A percentile compares a stretch with the other conserved stretches of the same genome.
These are phyloP conservation scores for Paedocypris sp. DNA, from an alignment of 2,113 vertebrate species.

Conservation along the genomic window DNA sequence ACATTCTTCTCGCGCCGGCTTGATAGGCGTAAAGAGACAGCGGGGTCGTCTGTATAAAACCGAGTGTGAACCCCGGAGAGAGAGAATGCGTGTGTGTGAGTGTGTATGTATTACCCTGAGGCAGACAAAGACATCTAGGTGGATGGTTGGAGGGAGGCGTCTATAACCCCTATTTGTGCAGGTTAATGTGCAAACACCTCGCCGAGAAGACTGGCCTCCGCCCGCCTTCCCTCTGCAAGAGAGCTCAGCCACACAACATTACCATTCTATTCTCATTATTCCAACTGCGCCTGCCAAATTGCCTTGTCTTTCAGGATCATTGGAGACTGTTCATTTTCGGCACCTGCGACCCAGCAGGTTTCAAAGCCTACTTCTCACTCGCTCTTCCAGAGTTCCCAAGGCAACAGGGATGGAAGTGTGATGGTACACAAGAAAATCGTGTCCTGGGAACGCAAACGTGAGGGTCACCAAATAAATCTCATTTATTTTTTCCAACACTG, in stretches of 20 bases:
- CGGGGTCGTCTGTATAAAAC: not conserved
- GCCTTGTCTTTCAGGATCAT: constrained; percentile 64
- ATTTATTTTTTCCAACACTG: not conserved
- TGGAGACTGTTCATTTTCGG: constrained; percentile 48
- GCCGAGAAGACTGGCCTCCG: not conserved
- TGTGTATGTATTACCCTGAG: not conserved
- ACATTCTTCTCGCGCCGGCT: constrained; percentile 30
- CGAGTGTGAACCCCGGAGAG: not conserved
- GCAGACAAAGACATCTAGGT: not conserved
- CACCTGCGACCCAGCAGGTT: constrained; percentile 39
- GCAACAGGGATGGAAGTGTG: constrained; percentile 1
- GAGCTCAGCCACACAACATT: constrained; percentile 52
- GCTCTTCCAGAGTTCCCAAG: constrained; percentile 3
- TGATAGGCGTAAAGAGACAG: not conserved
- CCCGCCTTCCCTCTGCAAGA: constrained; percentile 16
- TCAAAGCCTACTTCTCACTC: constrained; percentile 31
- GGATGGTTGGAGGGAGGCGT: constrained; percentile 35
- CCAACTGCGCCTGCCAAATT: constrained; percentile 57
- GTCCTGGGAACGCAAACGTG: not conserved
- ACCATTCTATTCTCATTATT: constrained; percentile 61
- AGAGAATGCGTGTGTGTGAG: too few species aligned
- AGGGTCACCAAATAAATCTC: not conserved
- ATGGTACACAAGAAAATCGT: not conserved
- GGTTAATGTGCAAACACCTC: constrained; percentile 62
- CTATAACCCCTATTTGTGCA: constrained; percentile 59